Evolutionary conservation across 2,797 vertebrate genomes (phyloP), one percentile per base, ranked within the genome.

Genomic region (Percopsis omiscomaycus): DNA sequence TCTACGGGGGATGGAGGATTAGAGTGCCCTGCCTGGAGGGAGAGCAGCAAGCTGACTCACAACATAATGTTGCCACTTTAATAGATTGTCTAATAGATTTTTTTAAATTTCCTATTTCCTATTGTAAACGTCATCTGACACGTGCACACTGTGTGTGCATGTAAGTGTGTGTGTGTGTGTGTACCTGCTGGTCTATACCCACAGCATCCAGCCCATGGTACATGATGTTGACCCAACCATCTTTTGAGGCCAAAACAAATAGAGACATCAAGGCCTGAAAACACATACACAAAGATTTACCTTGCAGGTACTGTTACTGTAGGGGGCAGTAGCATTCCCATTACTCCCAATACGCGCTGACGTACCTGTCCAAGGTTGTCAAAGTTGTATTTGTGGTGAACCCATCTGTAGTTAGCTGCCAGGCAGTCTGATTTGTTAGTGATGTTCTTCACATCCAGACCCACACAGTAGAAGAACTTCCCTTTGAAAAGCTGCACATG

Each of bases 221-320:
- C 97, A 99, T 99, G 79, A 99, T 99, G 88, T 98, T 98, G 76
- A 98, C 97, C 97, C 97, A 99, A 64, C 97, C 97, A 0, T 99
- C 97, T 89, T 99, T 99, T 60, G 96, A 99, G 64, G 97, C 96
- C 91, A 99, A 79, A 61, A 99, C 96, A 79, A 98, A 99, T 73
- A 98, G 91, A 55, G 96, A 98, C 96, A 98, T 98, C 79, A 98
- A 89, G 70, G 97, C 97, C 96, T 98, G 85, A 9, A 66, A 32
- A 32, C 14, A 60, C 45, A 57, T 15, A 44, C n/a, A 44, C 6
- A 22, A 15, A 22, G 1, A 47, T 28, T 16, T 51, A 15, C 3
- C 15, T 15, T 15, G 5, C 15, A 9, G 11, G 47, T n/a, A 48
- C 11, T 29, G 53, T 29, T 6, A 5, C 5, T 45, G 44, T 45